Evolutionary conservation across 64 coral and sea anemone genomes (phyloP).

Genomic region (Hydrozoanthus tunicans): DNA sequence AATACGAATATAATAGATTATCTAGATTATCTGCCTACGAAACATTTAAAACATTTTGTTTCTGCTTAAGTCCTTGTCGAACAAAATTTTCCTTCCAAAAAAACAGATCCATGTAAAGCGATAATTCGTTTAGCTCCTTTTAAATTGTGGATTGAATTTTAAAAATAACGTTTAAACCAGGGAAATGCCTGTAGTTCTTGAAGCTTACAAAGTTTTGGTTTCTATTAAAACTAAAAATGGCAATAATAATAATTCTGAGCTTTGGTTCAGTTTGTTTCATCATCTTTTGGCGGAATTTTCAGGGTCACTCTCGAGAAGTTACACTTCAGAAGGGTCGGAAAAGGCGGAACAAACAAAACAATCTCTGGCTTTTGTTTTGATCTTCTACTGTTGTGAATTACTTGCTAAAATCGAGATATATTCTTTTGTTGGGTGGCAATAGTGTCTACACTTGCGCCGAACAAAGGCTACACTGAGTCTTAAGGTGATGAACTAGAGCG

Average conservation of each 20-base stretch:
- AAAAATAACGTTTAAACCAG: background rate
- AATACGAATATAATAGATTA: background rate
- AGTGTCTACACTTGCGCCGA: conserved; percentile 24
- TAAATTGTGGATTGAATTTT: background rate
- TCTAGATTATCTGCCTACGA: background rate
- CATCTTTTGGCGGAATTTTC: background rate
- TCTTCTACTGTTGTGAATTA: background rate
- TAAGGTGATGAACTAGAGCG: background rate
- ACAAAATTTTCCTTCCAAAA: too few relatives aligned
- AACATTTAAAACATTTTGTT: background rate
- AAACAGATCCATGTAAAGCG: too few relatives aligned
- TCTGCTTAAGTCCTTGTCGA: too few relatives aligned
- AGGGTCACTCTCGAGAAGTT: conserved; percentile 17
- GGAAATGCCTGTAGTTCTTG: background rate
- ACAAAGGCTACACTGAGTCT: background rate
- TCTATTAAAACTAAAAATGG: too few relatives aligned
- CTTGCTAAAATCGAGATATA: background rate
- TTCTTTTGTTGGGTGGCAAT: background rate
- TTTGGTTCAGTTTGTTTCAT: background rate
- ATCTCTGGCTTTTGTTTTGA: background rate
- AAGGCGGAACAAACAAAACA: conserved; percentile 20
- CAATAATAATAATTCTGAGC: background rate
- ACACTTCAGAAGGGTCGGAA: conserved; percentile 21
- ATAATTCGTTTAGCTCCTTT: background rate
- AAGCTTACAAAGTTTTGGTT: background rate